Base-by-base conservation (phyloP, 2,797 vertebrate species). In the Chloroceryle amazona region DNA sequence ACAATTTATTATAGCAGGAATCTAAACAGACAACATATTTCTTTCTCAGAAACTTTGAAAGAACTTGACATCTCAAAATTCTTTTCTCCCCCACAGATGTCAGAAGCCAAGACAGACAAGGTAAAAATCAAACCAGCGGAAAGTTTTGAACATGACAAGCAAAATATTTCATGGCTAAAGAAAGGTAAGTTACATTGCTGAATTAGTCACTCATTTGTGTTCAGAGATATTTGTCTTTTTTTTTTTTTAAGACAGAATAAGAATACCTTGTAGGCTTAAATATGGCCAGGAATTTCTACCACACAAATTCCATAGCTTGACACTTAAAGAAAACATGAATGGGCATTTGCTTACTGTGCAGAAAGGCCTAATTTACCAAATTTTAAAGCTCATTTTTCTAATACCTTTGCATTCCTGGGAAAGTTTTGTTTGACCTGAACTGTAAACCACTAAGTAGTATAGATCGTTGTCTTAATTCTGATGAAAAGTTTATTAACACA, bases 121-220 rank as follows among this genome's bases (percentile, higher is more conserved):
- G 98, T 94, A 86, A 98, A 98, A 96, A 98, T 96, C 97, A 98
- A 98, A 97, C 95, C 98, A 96, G 97, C 98, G 96, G 98, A 97
- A 90, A 98, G 94, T 96, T 97, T 98, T 93, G 98, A 97, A 91
- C 96, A 98, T 97, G 98, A 97, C 51, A 98, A 98, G 97, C 98
- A 99, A 98, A 98, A 97, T 96, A 93, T 97, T 95, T 96, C 97
- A 96, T 98, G 98, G 97, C 96, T 98, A 96, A 98, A 96, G 61
- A 98, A 98, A 97, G 98, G 98, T 98, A 97, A 97, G 98, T 96
- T 67, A 31, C 68, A 63, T 29, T 86, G 33, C 72, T 81, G 80
- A 84, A 16, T 58, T 63, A 70, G 35, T 9, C 82, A 5, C 11
- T 60, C 31, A 7, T 33, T 86, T 89, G 35, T 33, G 14, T 73